Conservation (phyloP, 2,113 vertebrate genomes). For the Pygoscelis adeliae region DNA sequence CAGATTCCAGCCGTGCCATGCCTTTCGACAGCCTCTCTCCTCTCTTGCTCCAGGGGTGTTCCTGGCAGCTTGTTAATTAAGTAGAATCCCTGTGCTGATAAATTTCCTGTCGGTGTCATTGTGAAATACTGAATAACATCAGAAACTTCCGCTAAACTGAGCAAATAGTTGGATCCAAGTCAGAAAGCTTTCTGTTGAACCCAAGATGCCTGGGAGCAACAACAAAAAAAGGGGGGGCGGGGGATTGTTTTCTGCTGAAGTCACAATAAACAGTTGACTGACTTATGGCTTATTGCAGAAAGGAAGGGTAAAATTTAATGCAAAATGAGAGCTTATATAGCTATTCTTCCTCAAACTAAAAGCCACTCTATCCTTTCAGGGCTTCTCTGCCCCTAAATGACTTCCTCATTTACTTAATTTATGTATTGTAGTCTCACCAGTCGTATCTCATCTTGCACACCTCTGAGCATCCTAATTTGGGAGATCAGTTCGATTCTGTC, state of each 20-base stretch:
- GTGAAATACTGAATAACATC: constrained; percentile 48
- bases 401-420: neutral
- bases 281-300: neutral
- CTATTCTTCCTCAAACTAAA: neutral
- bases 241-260: neutral
- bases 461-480: neutral
- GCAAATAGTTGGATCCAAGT: constrained; percentile 41
- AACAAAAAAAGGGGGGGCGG: neutral
- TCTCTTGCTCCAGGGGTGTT: neutral
- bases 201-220: neutral
- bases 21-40: neutral
- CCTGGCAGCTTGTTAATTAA: neutral
- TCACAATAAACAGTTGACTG: neutral
- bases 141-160: constrained; percentile 11
- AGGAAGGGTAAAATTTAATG: neutral
- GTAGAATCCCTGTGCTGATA: neutral
- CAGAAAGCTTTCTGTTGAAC: constrained; percentile 22
- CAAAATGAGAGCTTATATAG: neutral
- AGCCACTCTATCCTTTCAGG: neutral
- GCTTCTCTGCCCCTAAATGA: neutral
- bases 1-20: neutral
- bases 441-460: neutral
- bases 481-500: neutral
- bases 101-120: neutral
- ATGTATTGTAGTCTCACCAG: neutral